Evolutionary conservation across 2,888 invertebrate species (phyloP), one percentile per base, ranked within the genome.

Genomic region (Adineta ricciae): DNA sequence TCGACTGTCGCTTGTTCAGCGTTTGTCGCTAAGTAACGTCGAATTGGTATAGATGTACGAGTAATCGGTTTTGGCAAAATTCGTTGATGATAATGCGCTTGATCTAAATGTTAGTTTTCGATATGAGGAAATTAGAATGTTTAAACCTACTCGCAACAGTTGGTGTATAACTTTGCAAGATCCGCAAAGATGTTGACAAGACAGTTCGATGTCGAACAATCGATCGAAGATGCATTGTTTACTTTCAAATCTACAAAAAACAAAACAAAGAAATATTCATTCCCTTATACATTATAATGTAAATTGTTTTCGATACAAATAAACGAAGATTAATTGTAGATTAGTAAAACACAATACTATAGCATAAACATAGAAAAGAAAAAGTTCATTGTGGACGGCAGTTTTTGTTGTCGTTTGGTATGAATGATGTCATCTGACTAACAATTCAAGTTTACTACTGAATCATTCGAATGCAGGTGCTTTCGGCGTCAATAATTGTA

Each of bases 261-360:
- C 32, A 32, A 19, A 46, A 46, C 46, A 46, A 46, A 46, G 8
- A 46, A 11, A n/a, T n/a, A 8, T 64, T 32, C 32, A 64, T 64
- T 64, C 27, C 64, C 64, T 64, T 36, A 36, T 64, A 64, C 27
- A 64, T 64, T 16, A 64, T 7, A 7, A 64, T 64, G 32, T 64
- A 19, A 64, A 64, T 16, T 64, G 19, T 32, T 64, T 64, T 32
- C 32, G 32, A 32, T 64, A 16, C 32, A 32, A 64, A 32, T n/a
- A n/a, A 56, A 56, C n/a, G 27, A 46, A 27, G 27, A 64, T 64
- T 64, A 64, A 14, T 16, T 64, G 32, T 32, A 32, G 32, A 32
- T 64, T 64, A 64, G 64, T 64, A 64, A 64, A 64, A 64, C 19
- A 50, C 50, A 50, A 50, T 50, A 64, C 64, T 64, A 64, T 64